Evolutionary conservation across 2,888 invertebrate genomes (phyloP).

Genomic region (Celastrina argiolus): DNA sequence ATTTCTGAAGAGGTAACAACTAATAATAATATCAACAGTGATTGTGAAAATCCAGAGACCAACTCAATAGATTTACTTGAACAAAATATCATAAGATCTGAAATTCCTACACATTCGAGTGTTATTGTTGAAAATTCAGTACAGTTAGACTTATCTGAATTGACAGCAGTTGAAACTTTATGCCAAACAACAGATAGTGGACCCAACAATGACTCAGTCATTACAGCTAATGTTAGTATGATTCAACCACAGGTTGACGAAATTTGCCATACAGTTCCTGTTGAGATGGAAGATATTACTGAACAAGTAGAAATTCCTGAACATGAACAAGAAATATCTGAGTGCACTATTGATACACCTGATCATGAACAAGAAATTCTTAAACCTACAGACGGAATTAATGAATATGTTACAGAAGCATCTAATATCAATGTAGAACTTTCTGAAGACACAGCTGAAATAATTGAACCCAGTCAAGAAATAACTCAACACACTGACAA

Average conservation of each 20-base stretch:
- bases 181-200: slow-evolving; percentile 13
- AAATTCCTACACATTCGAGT: slow-evolving; percentile 19
- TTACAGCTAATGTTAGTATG: neutral
- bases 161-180: slow-evolving; percentile 8
- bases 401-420: neutral
- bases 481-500: neutral
- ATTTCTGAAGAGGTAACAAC: neutral
- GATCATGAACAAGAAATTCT: neutral
- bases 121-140: slow-evolving; percentile 18
- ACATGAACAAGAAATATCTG: slow-evolving; percentile 6
- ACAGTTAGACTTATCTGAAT: neutral
- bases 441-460: neutral
- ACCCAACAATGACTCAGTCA: neutral
- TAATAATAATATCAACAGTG: slow-evolving; percentile 6
- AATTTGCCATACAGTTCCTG: neutral
- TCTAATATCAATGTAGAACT: neutral
- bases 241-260: neutral
- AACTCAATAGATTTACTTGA: slow-evolving; percentile 13
- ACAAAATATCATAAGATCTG: slow-evolving; percentile 10
- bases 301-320: neutral
- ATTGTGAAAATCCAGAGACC: neutral
- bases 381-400: neutral
- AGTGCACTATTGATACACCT: neutral
- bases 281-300: neutral
- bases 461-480: neutral